A percentile compares a stretch with the other conserved stretches of the same genome.
Evolutionary conservation across 1,140 invertebrate genomes (phyloP).

Genomic region (Trichoplusia ni): DNA sequence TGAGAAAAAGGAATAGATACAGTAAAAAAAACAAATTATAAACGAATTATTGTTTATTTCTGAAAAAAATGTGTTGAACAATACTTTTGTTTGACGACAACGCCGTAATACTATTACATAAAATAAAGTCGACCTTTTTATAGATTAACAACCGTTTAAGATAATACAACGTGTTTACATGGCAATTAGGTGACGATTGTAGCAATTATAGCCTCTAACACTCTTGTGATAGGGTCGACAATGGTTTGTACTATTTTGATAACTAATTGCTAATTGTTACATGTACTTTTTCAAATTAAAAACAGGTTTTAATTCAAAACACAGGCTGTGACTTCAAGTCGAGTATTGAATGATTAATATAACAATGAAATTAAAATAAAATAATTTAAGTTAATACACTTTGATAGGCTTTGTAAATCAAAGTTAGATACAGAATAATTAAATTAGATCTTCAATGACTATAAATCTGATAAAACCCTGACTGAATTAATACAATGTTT

Average conservation of each 20-base stretch:
- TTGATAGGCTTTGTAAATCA: no score
- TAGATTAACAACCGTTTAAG: constrained; percentile 7
- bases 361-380: no score
- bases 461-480: no score
- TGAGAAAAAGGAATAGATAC: not conserved
- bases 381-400: no score
- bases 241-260: not conserved
- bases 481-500: no score
- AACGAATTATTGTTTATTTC: constrained; percentile 13
- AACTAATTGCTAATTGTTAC: constrained; percentile 1
- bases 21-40: not conserved
- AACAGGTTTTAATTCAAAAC: constrained; percentile 16
- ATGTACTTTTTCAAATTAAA: not conserved
- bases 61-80: not conserved
- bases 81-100: not conserved
- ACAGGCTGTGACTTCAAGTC: not conserved
- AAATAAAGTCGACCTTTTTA: constrained; percentile 12
- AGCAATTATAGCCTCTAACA: not conserved
- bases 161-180: not conserved
- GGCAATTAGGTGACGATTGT: not conserved
- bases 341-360: not conserved
- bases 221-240: not conserved
- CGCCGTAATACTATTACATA: not conserved
- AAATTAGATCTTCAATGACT: no score
- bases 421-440: no score